These are phyloP conservation scores for Chascanopsetta lugubris DNA, from an alignment of 2,113 vertebrate species.

Conservation along the genomic window DNA sequence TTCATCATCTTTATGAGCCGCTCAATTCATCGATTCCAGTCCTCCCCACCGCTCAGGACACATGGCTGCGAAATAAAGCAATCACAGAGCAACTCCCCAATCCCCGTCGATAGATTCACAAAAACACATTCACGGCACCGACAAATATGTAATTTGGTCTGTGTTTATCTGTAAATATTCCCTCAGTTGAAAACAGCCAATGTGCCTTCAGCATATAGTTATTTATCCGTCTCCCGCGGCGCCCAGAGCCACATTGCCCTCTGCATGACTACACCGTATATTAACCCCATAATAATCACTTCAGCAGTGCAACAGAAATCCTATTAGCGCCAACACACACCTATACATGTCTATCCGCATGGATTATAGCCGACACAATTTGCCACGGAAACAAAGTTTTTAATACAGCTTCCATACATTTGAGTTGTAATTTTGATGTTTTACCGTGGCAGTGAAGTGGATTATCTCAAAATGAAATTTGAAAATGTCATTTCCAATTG, in stretches of 20 bases:
- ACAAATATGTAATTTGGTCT: background rate
- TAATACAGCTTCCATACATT: constrained; percentile 86
- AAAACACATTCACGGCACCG: constrained; percentile 7
- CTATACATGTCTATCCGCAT: constrained; percentile 82
- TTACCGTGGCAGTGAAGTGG: constrained; percentile 90
- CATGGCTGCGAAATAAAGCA: constrained; percentile 89
- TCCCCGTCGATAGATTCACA: constrained; percentile 77
- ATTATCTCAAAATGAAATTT: constrained; percentile 94
- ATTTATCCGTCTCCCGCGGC: constrained; percentile 2
- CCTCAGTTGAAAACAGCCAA: constrained; percentile 23
- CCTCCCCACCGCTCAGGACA: constrained; percentile 87
- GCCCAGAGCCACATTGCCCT: constrained; percentile 22
- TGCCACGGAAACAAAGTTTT: constrained; percentile 85
- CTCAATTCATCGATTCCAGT: constrained; percentile 90
- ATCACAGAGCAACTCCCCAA: constrained; percentile 82
- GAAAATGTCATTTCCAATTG: constrained; percentile 93
- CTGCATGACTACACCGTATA: constrained; percentile 49
- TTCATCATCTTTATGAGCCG: constrained; percentile 90
- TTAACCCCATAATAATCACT: constrained; percentile 71
- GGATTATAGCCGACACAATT: constrained; percentile 84
- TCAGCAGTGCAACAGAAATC: constrained; percentile 72
- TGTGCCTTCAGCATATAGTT: constrained; percentile 8
- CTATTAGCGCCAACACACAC: constrained; percentile 72
- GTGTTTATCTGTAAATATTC: constrained; percentile 1
- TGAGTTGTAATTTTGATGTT: constrained; percentile 92